Percentiles rank a stretch among this genome's conserved stretches.
Conservation (phyloP, 2,113 vertebrate genomes). For the Centrocercus urophasianus region DNA sequence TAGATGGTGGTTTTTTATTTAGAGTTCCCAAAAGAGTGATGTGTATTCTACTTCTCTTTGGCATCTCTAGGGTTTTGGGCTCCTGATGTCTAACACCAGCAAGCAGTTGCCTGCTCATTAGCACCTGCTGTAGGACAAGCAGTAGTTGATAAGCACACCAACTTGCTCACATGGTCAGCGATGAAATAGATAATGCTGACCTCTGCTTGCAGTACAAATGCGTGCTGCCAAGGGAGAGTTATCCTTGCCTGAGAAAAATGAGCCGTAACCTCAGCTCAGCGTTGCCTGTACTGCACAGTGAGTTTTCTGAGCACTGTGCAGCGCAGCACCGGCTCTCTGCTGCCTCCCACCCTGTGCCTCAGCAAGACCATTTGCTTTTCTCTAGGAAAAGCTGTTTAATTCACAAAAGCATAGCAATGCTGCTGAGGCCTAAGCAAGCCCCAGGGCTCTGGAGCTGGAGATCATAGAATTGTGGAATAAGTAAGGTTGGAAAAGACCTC, state of each 20-base stretch:
- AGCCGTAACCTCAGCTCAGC: neutral
- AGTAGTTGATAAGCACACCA: rapidly evolving
- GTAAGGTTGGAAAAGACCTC: neutral
- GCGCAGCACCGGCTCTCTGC: neutral
- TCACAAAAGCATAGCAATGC: neutral
- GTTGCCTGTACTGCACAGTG: neutral
- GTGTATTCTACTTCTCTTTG: neutral
- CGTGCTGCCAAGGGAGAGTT: neutral
- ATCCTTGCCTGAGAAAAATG: neutral
- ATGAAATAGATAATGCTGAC: neutral
- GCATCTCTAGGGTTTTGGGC: neutral
- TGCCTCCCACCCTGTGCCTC: neutral
- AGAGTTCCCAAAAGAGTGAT: neutral
- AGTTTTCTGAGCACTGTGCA: rapidly evolving
- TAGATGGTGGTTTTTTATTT: neutral
- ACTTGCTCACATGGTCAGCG: rapidly evolving
- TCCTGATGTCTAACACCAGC: neutral
- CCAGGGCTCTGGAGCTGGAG: neutral
- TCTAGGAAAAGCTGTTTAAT: neutral
- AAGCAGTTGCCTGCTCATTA: rapidly evolving
- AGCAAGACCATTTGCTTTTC: neutral
- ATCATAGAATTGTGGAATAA: neutral
- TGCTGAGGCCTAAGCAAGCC: rapidly evolving
- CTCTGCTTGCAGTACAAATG: neutral
- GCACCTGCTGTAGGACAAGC: neutral